Evolutionary conservation across 2,888 invertebrate genomes (phyloP), one percentile per base, ranked within the genome.

Genomic region (Adelphocoris suturalis): DNA sequence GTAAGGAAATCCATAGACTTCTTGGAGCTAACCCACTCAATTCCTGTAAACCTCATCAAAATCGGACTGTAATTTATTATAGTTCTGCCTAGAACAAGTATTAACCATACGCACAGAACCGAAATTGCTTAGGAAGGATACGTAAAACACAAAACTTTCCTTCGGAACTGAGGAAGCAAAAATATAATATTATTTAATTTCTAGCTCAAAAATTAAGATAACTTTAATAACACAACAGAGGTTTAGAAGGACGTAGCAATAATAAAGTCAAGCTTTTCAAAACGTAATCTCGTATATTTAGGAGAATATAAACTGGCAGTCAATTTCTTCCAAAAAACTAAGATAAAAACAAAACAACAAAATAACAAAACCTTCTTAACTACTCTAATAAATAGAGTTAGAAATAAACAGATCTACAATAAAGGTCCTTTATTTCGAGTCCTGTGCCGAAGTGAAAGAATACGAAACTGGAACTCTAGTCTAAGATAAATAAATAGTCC

Each of bases 281-380:
- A 37, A 37, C 37, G 37, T 37, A 68, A 68, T 23, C 68, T 68
- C 68, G 68, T 68, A 68, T 68, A 68, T 46, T 78, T 78, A 12
- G 16, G 47, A 46, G 37, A 78, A 78, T 78, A 78, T 78, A 47
- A 78, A 47, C 16, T 19, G 78, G 78, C 78, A 78, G 78, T 78
- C 78, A 46, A n/a, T 46, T 78, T 46, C 11, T 9, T 46, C 46
- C 14, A 46, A 46, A 0, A 16, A 28, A 76, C 46, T 46, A 78
- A 4, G 7, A 37, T 47, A 78, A 37, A 78, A 52, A 11, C 48
- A 13, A 52, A 52, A 11, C 75, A 28, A n/a, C 28, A 4, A 11
- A 46, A 78, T 46, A 78, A 78, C 19, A 68, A 61, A 19, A 19
- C n/a, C 52, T 14, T 52, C 52, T 52, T 19, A 19, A 68, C 2